Evolutionary conservation across 2,888 invertebrate species (phyloP), one percentile per base, ranked within the genome.

Genomic region (Dimorphilus gyrociliatus): DNA sequence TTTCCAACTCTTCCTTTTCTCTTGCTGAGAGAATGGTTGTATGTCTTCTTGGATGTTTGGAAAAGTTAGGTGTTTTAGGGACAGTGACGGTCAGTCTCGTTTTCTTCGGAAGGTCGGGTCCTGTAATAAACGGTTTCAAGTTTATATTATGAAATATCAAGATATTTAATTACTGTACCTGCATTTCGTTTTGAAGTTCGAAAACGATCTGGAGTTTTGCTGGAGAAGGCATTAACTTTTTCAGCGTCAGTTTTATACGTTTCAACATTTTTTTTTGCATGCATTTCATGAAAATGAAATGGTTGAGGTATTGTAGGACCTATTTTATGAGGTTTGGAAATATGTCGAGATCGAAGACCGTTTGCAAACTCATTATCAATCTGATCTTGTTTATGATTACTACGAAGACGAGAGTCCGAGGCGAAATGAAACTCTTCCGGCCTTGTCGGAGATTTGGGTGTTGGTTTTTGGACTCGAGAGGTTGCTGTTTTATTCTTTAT

Each of bases 1-100:
- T 37, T 50, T 75, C 74, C 42, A 68, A 46, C 37, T 69, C 63
- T 50, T 78, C 76, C 28, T 66, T 63, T 42, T 77, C 72, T n/a
- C n/a, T n/a, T n/a, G n/a, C n/a, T n/a, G n/a, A n/a, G n/a, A n/a
- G n/a, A n/a, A n/a, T n/a, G n/a, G n/a, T n/a, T 1, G 70, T 65
- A 19, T 78, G 64, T 0, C 61, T 53, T 19, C 78, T 69, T 1
- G 54, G 50, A 40, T 67, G 69, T n/a, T 72, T 70, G 28, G 48
- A 47, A 25, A 62, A 41, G 24, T 53, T 47, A 5, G 64, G 64
- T 3, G 63, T 55, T 33, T 50, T 38, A 19, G 61, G 50, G 32
- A 55, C 27, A 10, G 55, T 44, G 60, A 63, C 27, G 16, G 28
- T 33, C 5, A 32, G 39, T 1, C 35, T 35, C 8, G 46, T 41